Evolutionary conservation across 2,888 invertebrate species (phyloP).

Genomic region (Cheilosia vernalis): DNA sequence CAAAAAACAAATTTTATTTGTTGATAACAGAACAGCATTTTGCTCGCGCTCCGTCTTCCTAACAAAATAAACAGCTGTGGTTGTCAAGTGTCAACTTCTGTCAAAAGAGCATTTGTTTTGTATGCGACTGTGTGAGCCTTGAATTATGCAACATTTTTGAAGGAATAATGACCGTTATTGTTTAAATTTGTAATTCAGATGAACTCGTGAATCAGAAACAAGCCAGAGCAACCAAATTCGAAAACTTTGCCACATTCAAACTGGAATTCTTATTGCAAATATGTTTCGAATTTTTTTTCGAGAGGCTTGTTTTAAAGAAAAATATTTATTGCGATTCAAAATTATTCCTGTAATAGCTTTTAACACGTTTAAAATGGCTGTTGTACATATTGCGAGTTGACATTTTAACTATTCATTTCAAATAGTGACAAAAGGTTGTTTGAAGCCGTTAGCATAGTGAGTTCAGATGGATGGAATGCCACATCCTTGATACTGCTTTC

Average conservation of each 20-base stretch:
- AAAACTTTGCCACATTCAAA: too few species aligned
- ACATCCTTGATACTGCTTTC: constrained; percentile 94
- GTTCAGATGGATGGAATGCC: constrained; percentile 96
- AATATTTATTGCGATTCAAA: too few species aligned
- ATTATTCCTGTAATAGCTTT: too few species aligned
- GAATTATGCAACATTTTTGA: neutral
- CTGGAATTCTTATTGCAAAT: too few species aligned
- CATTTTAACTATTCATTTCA: constrained; percentile 84
- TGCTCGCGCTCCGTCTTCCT: neutral
- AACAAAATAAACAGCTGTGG: constrained; percentile 54
- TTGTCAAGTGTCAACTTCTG: too few species aligned
- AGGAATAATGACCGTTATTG: neutral
- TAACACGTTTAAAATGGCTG: too few species aligned
- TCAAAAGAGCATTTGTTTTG: neutral
- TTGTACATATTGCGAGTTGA: too few species aligned
- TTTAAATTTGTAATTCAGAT: too few species aligned
- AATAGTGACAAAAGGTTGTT: constrained; percentile 97
- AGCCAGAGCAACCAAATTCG: too few species aligned
- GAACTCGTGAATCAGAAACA: too few species aligned
- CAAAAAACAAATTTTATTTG: constrained; percentile 8
- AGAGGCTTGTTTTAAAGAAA: too few species aligned
- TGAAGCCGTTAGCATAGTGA: constrained; percentile 95
- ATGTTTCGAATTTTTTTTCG: too few species aligned
- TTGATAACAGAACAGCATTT: constrained; percentile 41
- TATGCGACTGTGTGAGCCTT: constrained; percentile 5